Conservation (phyloP, 2,113 vertebrate genomes). For the Bombycilla garrulus region DNA sequence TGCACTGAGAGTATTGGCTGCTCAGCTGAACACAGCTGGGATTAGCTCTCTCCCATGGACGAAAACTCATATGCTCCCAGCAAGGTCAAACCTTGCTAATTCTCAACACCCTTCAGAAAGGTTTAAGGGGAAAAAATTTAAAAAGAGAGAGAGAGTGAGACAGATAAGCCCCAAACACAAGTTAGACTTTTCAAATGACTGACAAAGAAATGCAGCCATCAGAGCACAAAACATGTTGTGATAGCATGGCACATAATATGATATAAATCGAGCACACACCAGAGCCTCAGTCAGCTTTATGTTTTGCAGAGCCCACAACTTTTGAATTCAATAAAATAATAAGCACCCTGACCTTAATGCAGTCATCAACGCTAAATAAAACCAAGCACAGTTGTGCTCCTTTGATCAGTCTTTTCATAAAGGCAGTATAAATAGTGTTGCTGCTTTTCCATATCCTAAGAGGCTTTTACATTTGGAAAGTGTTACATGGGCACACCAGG, state of each 20-base stretch:
- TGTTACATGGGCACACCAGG: not conserved
- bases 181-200: not conserved
- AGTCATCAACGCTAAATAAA: not conserved
- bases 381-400: not conserved
- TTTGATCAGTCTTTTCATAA: constrained; percentile 58
- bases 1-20: rapidly evolving
- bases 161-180: not conserved
- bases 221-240: not conserved
- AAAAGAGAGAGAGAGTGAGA: not conserved
- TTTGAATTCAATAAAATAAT: constrained; percentile 51
- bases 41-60: not conserved
- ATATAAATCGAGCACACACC: not conserved
- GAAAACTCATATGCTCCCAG: not conserved
- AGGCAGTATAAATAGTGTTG: constrained; percentile 20
- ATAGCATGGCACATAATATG: not conserved
- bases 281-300: not conserved
- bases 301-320: constrained; percentile 15
- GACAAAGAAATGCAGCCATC: not conserved
- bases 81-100: not conserved
- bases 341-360: constrained; percentile 44
- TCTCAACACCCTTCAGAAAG: not conserved
- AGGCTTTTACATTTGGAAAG: constrained; percentile 36
- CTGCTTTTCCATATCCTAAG: constrained; percentile 20
- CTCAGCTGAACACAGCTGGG: not conserved
- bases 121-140: not conserved